phyloP scores from a whole-genome alignment of 1,140 invertebrate species.

The Matsumurasca onukii region DNA sequence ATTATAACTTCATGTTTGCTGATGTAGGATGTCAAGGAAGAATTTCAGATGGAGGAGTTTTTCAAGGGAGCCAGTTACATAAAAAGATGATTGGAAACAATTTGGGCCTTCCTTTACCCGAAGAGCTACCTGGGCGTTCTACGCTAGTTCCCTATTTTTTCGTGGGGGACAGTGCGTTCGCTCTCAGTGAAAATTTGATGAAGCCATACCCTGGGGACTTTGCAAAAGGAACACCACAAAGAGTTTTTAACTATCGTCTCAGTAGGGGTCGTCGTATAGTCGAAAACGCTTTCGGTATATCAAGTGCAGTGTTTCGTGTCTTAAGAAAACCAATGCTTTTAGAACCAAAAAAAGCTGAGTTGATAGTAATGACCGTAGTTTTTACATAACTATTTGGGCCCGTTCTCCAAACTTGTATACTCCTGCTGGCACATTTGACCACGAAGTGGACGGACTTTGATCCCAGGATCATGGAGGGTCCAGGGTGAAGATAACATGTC shows the following conservation, averaged over 20 bases:
- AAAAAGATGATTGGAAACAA: slow-evolving; percentile 38
- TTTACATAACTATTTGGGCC: too few species aligned
- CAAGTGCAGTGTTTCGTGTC: slow-evolving; percentile 10
- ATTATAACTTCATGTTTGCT: slow-evolving; percentile 25
- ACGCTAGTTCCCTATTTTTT: slow-evolving; percentile 43
- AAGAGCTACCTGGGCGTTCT: slow-evolving; percentile 38
- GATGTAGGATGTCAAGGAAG: slow-evolving; percentile 40
- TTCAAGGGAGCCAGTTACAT: slow-evolving; percentile 32
- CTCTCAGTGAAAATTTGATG: slow-evolving; percentile 46
- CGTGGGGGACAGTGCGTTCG: slow-evolving; percentile 49
- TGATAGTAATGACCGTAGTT: not conserved
- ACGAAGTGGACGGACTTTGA: too few species aligned
- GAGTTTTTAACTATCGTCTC: slow-evolving; percentile 47
- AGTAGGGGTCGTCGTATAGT: slow-evolving; percentile 41
- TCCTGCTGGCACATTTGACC: too few species aligned
- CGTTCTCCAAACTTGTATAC: too few species aligned
- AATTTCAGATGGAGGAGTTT: slow-evolving; percentile 44
- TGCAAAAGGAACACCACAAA: slow-evolving; percentile 33
- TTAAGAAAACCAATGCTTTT: slow-evolving; percentile 25
- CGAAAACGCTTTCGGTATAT: slow-evolving; percentile 48
- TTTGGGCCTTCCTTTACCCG: slow-evolving; percentile 41
- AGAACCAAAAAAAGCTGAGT: not conserved
- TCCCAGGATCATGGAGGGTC: too few species aligned
- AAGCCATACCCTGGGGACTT: slow-evolving; percentile 43
- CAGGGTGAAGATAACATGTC: too few species aligned